Conservation (phyloP, 2,797 vertebrate species). For the Scleropages formosus region DNA sequence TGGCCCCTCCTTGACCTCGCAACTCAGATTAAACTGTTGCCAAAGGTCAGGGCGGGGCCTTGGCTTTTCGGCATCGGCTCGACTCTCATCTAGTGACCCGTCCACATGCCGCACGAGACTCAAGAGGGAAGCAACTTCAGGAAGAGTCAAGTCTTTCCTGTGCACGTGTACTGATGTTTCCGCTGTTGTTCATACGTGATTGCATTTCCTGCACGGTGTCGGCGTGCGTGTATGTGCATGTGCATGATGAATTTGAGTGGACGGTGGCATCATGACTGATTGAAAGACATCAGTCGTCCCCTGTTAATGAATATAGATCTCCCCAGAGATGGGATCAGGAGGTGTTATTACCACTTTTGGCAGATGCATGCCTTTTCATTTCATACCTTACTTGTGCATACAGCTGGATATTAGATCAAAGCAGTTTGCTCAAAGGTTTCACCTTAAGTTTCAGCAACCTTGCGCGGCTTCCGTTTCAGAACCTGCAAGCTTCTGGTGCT, state of each 20-base stretch:
- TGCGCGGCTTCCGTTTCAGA: too few relatives aligned
- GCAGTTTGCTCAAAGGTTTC: too few relatives aligned
- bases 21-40: constrained; percentile 61
- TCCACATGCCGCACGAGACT: not conserved
- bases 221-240: not conserved
- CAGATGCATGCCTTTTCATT: too few relatives aligned
- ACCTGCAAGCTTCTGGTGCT: too few relatives aligned
- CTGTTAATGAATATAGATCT: too few relatives aligned
- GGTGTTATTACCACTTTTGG: too few relatives aligned
- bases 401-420: too few relatives aligned
- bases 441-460: too few relatives aligned
- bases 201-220: not conserved
- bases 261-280: not conserved
- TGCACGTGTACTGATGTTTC: constrained; percentile 41
- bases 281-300: too few relatives aligned
- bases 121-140: constrained; percentile 19
- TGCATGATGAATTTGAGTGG: not conserved
- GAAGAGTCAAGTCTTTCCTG: constrained; percentile 34
- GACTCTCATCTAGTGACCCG: constrained; percentile 50
- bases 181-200: not conserved
- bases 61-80: constrained; percentile 35
- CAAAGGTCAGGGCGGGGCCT: constrained; percentile 55
- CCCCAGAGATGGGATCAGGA: too few relatives aligned
- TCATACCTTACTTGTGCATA: too few relatives aligned
- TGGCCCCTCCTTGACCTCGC: constrained; percentile 71